Evolutionary conservation across 1,140 invertebrate genomes (phyloP).

Genomic region (Drosophila tsacasi): DNA sequence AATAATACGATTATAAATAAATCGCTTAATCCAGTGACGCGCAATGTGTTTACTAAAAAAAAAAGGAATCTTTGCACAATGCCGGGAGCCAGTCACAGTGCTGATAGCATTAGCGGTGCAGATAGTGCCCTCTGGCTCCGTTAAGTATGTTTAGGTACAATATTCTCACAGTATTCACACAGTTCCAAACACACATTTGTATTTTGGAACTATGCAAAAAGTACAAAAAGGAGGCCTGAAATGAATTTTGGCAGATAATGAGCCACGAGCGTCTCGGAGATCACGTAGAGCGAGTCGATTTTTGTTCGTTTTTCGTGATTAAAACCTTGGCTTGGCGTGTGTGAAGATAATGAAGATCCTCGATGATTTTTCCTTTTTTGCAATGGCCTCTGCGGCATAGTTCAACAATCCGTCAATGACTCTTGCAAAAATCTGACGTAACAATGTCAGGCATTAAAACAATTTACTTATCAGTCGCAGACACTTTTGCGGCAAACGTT

Average conservation of each 20-base stretch:
- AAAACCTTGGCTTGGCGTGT: slow-evolving; percentile 28
- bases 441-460: slow-evolving; percentile 11
- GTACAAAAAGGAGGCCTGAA: slow-evolving; percentile 38
- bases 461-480: slow-evolving; percentile 20
- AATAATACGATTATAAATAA: slow-evolving; percentile 41
- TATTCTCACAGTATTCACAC: slow-evolving; percentile 40
- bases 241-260: slow-evolving; percentile 29
- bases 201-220: slow-evolving; percentile 27
- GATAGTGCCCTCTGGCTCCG: slow-evolving; percentile 13
- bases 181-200: slow-evolving; percentile 34
- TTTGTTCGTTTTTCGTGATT: slow-evolving; percentile 32
- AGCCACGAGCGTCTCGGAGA: slow-evolving; percentile 60
- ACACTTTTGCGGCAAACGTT: slow-evolving; percentile 2
- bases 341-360: slow-evolving; percentile 26
- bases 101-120: slow-evolving; percentile 21
- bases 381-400: slow-evolving; percentile 8
- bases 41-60: slow-evolving; percentile 54
- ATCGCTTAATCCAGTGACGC: slow-evolving; percentile 47
- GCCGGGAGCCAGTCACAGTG: slow-evolving; percentile 26
- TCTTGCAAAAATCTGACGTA: slow-evolving; percentile 42
- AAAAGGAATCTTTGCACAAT: slow-evolving; percentile 39
- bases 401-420: slow-evolving; percentile 41
- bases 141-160: slow-evolving; percentile 21
- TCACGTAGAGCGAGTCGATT: slow-evolving; percentile 47
- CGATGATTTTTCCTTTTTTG: slow-evolving; percentile 18